Evolutionary conservation across 2,888 invertebrate species (phyloP).

Genomic region (Harpalus rubripes): DNA sequence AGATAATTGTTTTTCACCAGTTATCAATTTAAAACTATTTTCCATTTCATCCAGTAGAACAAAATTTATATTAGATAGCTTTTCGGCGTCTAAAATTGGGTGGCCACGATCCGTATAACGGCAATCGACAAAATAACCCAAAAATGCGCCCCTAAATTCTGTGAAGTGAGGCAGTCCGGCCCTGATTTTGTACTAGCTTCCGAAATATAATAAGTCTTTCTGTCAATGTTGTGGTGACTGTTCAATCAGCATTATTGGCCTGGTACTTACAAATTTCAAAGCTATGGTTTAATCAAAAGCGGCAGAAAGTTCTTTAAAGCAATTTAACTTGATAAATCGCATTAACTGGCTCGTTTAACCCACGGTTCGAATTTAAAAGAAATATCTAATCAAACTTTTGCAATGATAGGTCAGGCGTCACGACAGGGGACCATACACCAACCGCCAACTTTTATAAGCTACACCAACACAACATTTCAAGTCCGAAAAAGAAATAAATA

Average conservation of each 20-base stretch:
- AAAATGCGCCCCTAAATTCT: too few relatives aligned
- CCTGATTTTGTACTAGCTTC: too few relatives aligned
- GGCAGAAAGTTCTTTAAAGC: conserved; percentile 50
- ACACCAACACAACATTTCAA: not conserved
- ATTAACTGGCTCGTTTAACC: conserved; percentile 55
- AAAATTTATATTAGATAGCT: too few relatives aligned
- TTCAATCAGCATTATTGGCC: not conserved
- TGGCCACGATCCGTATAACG: too few relatives aligned
- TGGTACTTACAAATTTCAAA: conserved; percentile 33
- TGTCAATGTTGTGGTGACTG: not conserved
- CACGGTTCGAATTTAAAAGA: conserved; percentile 33
- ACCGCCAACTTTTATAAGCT: not conserved
- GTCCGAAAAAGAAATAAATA: not conserved
- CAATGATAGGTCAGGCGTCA: conserved; percentile 50
- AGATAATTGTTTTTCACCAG: too few relatives aligned
- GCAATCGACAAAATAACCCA: too few relatives aligned
- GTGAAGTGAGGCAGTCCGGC: too few relatives aligned
- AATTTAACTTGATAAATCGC: conserved; percentile 57
- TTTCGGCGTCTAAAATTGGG: too few relatives aligned
- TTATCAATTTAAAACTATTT: too few relatives aligned
- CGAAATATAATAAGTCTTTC: not conserved
- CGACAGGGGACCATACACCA: conserved; percentile 6
- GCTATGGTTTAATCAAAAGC: conserved; percentile 9
- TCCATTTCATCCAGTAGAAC: too few relatives aligned
- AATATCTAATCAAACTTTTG: conserved; percentile 58